A percentile compares a stretch with the other conserved stretches of the same genome.
phyloP scores from a whole-genome alignment of 2,888 invertebrate genomes.

The Acholoe squamosa region DNA sequence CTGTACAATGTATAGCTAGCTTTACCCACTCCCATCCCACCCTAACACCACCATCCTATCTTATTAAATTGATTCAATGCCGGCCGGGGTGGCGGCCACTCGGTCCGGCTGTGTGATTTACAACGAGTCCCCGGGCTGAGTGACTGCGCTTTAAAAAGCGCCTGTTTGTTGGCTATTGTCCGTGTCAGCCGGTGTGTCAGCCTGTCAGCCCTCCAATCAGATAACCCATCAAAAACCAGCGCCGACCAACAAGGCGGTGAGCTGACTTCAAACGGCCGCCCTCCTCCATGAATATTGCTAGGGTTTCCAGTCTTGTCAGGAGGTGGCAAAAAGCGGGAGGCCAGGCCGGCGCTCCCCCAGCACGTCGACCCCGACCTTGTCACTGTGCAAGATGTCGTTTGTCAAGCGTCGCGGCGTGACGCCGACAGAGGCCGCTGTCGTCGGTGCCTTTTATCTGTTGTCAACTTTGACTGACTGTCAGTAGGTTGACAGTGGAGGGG shows the following conservation, averaged over 20 bases:
- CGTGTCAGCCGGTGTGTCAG: slow-evolving; percentile 31
- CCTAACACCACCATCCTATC: neutral
- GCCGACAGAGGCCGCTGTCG: slow-evolving; percentile 25
- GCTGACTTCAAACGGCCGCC: slow-evolving; percentile 25
- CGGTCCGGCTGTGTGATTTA: slow-evolving; percentile 10
- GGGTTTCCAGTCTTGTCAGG: slow-evolving; percentile 38
- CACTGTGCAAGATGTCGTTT: slow-evolving; percentile 49
- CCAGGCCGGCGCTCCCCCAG: slow-evolving; percentile 10
- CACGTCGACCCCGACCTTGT: slow-evolving; percentile 30
- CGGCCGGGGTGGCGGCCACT: neutral
- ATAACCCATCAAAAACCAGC: slow-evolving; percentile 52
- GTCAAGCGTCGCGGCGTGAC: slow-evolving; percentile 56
- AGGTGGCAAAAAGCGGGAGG: slow-evolving; percentile 24
- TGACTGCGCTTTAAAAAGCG: slow-evolving; percentile 43
- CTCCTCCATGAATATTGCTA: slow-evolving; percentile 26
- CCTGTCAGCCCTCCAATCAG: slow-evolving; percentile 52
- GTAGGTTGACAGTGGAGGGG: slow-evolving; percentile 23
- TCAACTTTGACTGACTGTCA: slow-evolving; percentile 27
- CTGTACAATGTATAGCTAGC: neutral
- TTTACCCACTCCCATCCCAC: neutral
- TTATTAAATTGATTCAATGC: slow-evolving; percentile 43
- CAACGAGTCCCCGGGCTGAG: slow-evolving; percentile 28
- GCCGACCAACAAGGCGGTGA: neutral
- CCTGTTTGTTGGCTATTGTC: slow-evolving; percentile 59
- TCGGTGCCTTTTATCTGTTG: slow-evolving; percentile 48